A percentile compares a stretch with the other conserved stretches of the same genome.
Evolutionary conservation across 2,113 vertebrate genomes (phyloP).

Genomic region (Dissostichus mawsoni): DNA sequence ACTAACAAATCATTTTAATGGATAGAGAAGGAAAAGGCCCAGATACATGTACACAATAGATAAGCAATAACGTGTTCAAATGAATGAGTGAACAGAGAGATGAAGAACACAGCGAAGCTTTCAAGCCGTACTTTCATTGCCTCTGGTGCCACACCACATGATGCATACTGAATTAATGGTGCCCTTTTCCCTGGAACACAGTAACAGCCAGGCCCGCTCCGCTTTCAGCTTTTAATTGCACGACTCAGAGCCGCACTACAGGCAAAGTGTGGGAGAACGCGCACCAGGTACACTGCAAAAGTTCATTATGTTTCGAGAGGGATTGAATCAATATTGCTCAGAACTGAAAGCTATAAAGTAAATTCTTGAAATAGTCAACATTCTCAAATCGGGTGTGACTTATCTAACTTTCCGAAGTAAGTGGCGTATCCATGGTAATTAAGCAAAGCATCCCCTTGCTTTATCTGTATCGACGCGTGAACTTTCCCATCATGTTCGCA

Average conservation of each 20-base stretch:
- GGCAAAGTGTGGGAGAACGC: constrained; percentile 58
- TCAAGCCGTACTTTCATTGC: constrained; percentile 36
- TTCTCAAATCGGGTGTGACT: neutral
- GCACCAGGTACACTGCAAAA: constrained; percentile 21
- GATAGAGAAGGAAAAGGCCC: neutral
- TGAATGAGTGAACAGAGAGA: constrained; percentile 37
- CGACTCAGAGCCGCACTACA: constrained; percentile 58
- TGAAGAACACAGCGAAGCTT: constrained; percentile 32
- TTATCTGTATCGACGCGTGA: constrained; percentile 29
- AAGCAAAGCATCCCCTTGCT: constrained; percentile 14
- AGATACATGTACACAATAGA: neutral
- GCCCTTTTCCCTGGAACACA: constrained; percentile 57
- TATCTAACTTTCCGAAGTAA: constrained; percentile 14
- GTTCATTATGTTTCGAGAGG: constrained; percentile 51
- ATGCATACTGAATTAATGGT: constrained; percentile 56
- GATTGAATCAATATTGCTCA: constrained; percentile 25
- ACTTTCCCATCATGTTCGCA: constrained; percentile 19
- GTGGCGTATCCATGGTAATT: constrained; percentile 19
- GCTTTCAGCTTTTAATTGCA: constrained; percentile 68
- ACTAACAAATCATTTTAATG: neutral
- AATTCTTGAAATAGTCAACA: constrained; percentile 15
- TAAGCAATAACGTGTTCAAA: constrained; percentile 37
- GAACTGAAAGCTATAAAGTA: constrained; percentile 7
- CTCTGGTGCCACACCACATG: constrained; percentile 35
- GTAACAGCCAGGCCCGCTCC: constrained; percentile 25